Conservation (phyloP, 2,888 invertebrate species). For the Synergus gifuensis region DNA sequence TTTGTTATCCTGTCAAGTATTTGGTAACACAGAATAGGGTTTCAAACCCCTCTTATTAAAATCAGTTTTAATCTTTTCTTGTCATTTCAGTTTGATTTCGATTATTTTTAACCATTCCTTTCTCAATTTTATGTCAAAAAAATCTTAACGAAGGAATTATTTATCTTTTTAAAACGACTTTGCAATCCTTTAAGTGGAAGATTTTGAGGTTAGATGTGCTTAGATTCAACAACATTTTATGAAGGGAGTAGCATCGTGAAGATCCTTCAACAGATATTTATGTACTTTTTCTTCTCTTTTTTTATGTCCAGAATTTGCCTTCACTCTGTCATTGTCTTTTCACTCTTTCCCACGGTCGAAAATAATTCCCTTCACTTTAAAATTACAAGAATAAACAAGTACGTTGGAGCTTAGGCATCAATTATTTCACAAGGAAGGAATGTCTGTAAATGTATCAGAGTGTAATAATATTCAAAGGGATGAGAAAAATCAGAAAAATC, state of each 20-base stretch:
- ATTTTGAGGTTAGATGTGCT: constrained; percentile 6
- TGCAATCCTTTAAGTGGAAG: neutral
- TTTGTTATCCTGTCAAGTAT: neutral
- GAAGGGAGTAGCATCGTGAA: neutral
- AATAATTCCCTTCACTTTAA: constrained; percentile 29
- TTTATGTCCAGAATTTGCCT: neutral
- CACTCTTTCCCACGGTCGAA: constrained; percentile 18
- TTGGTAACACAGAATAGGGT: neutral
- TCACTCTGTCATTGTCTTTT: constrained; percentile 30
- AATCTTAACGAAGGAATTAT: neutral
- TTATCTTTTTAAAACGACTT: neutral
- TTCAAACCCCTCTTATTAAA: constrained; percentile 10
- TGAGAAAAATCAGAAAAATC: too few relatives aligned
- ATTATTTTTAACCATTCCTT: neutral
- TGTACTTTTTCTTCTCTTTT: neutral
- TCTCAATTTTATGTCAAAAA: neutral
- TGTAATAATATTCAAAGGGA: too few relatives aligned
- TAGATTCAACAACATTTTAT: constrained; percentile 3
- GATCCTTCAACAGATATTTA: constrained; percentile 3
- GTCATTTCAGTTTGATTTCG: neutral
- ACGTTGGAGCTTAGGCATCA: neutral
- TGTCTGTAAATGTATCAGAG: too few relatives aligned
- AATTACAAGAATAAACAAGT: constrained; percentile 1
- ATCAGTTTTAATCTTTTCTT: neutral
- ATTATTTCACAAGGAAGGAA: neutral